Conservation (phyloP, 2,113 vertebrate genomes). For the Sinocyclocheilus maitianheensis region DNA sequence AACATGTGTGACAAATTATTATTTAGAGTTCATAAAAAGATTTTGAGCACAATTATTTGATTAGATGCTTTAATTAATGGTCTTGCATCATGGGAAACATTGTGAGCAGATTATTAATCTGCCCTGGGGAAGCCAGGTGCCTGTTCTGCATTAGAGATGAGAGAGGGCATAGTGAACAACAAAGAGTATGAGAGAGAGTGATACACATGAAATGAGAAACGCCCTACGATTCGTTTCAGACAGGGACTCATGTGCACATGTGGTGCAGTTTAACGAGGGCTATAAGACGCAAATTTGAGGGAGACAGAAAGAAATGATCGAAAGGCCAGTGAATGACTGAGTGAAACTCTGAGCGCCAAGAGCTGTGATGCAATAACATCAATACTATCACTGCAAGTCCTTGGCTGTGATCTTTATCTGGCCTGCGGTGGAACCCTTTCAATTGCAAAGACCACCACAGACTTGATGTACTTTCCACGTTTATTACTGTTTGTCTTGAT, state of each 20-base stretch:
- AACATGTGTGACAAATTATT: constrained; percentile 16
- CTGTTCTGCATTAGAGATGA: constrained; percentile 39
- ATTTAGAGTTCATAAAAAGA: constrained; percentile 27
- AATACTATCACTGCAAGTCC: constrained; percentile 28
- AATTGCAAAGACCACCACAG: background rate
- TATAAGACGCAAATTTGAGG: background rate
- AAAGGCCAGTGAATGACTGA: constrained; percentile 10
- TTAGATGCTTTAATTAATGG: constrained; percentile 27
- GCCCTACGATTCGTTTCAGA: background rate
- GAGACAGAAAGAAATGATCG: background rate
- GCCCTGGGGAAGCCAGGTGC: constrained; percentile 17
- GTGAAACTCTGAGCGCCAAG: background rate
- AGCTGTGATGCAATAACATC: constrained; percentile 36
- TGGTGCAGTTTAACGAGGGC: constrained; percentile 20
- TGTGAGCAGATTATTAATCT: constrained; percentile 20
- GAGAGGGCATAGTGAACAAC: background rate
- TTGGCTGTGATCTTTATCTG: background rate
- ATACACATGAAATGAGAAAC: constrained; percentile 3
- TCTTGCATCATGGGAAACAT: constrained; percentile 35
- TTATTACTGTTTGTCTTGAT: background rate
- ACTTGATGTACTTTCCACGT: background rate
- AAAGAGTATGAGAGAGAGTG: background rate
- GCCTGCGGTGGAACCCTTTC: background rate
- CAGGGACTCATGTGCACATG: constrained; percentile 2
- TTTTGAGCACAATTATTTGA: constrained; percentile 26